Base-by-base conservation (phyloP, 2,113 vertebrate species). In the Picathartes gymnocephalus region DNA sequence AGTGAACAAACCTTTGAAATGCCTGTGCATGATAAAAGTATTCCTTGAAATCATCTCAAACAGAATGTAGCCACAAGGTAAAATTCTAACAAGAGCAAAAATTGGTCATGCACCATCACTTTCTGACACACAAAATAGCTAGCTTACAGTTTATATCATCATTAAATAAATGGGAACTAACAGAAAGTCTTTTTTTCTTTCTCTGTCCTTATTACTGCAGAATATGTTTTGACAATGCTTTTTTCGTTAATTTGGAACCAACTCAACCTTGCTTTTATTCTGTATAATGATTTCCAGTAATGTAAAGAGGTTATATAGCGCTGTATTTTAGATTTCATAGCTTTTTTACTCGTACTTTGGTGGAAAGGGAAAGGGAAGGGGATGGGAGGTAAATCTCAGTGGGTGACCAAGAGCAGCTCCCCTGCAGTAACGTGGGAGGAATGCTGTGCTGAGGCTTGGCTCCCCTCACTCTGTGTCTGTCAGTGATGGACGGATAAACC, bases 121-220 rank as follows among this genome's bases (percentile, higher is more conserved):
- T 87, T 72, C 70, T 85, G 81, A 94, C 71, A 87, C 33, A 94
- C 62, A 44, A 88, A 93, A 92, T 51, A 80, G 42, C 74, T 78
- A 69, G 28, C 58, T 92, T 45, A 54, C 61, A 68, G 76, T 92
- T 91, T 77, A 80, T 73, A 64, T 60, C n/a, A 50, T 87, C 89
- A 94, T 95, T 93, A 95, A 96, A 91, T 57, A 94, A 94, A 94
- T 90, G 58, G 42, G 70, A 88, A 58, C 61, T 91, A 95, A 91
- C 60, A 91, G 81, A 70, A 91, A 76, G 35, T 44, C 2, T 81
- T 68, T 87, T 90, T 78, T 71, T 50, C 25, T 60, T 87, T 69
- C 42, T 87, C 24, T 94, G 53, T 88, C 62, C 47, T 76, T 92
- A 91, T 95, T 96, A 88, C 15, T 47, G 33, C 33, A 70, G 39